Evolutionary conservation across 30 jellyfish, hydroid and myxozoan species (phyloP), one percentile per base, ranked within the genome.

Genomic region (Mastigias papua): DNA sequence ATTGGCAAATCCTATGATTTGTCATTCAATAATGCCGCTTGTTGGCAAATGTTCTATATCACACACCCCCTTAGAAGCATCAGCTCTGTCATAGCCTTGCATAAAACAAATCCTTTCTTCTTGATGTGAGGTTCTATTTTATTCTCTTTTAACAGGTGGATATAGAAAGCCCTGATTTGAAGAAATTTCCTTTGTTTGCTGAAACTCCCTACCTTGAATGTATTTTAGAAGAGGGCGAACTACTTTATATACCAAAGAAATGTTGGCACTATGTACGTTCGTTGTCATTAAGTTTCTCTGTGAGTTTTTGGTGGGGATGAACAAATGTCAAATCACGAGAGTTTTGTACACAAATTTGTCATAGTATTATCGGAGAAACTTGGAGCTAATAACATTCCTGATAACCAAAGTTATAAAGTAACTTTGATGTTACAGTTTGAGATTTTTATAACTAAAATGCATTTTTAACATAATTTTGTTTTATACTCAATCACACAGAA

Each of bases 241-340:
- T 97, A 96, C 86, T 97, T 58, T 97, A 75, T 86, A 97, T 97
- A n/a, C 99, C 99, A 10, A 89, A 84, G 46, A 89, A 92, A 69
- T 97, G 97, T 80, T 97, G 99, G 99, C 99, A 97, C 77, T 97
- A 84, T 89, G 98, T 97, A 5, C 48, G 86, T 16, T 97, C 99
- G 0, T 68, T 93, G 76, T 66, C 96, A 28, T 49, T 89, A 68
- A 97, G 99, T 72, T 92, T 97, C 69, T 97, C 99, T 67, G 97
- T 97, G 29, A 97, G 99, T 76, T 92, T 92, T 69, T 97, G 99
- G 99, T 97, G 99, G 99, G 20, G 63, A 68, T 51, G 17, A 17
- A 51, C 7, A 51, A 5, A 4, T 10, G 7, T 51, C 67, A 51
- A 10, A 51, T 51, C 23, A 51, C 67, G 2, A 23, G 67, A 16